These are phyloP conservation scores for Pongo pygmaeus DNA, from an alignment of 2,113 vertebrate genomes.

Conservation along the genomic window DNA sequence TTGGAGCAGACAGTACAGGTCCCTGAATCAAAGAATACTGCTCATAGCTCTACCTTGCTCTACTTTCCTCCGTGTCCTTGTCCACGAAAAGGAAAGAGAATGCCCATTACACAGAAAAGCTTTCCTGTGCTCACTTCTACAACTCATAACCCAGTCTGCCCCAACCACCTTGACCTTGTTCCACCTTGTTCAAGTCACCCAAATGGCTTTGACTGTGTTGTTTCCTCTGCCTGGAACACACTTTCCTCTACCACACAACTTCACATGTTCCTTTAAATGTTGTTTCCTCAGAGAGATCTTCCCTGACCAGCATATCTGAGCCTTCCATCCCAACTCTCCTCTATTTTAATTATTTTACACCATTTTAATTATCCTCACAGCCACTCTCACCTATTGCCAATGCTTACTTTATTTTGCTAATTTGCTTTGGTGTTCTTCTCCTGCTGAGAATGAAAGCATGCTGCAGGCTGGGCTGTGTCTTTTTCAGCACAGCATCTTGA, in stretches of 20 bases:
- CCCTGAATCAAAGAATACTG: not conserved
- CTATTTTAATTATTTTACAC: not conserved
- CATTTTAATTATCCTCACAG: not conserved
- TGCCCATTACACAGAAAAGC: rapidly evolving
- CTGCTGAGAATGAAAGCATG: not conserved
- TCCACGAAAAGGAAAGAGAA: not conserved
- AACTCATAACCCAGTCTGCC: not conserved
- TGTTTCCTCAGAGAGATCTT: not conserved
- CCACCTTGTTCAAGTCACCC: not conserved
- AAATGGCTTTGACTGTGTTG: not conserved
- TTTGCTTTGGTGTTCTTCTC: not conserved
- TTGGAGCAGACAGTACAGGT: not conserved
- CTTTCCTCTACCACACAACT: not conserved
- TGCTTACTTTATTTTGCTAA: not conserved
- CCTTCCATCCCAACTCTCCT: not conserved
- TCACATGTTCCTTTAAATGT: not conserved
- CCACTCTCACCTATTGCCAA: not conserved
- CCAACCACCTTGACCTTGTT: not conserved
- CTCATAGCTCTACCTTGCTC: not conserved
- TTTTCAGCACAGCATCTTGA: not conserved
- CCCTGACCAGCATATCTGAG: not conserved
- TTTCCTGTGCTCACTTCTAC: not conserved
- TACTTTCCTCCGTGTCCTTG: not conserved
- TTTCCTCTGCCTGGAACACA: not conserved
- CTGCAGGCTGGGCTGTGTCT: not conserved